These are phyloP conservation scores for Leptopilina clavipes DNA, from an alignment of 1,140 invertebrate genomes.

Conservation along the genomic window DNA sequence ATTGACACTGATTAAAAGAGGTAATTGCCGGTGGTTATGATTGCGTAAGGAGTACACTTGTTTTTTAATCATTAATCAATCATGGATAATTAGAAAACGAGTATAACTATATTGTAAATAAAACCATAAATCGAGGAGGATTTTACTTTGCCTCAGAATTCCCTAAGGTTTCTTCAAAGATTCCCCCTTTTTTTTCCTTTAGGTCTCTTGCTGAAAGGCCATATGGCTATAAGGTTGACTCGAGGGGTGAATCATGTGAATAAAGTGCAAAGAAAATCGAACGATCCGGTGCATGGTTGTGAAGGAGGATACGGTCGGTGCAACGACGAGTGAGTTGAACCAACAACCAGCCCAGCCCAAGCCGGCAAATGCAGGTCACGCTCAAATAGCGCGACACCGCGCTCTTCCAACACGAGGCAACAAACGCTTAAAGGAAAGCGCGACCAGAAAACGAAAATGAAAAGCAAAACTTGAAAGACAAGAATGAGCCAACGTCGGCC, in stretches of 20 bases:
- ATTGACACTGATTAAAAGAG: conserved; percentile 19
- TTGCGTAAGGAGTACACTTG: conserved; percentile 18
- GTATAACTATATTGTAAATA: background rate
- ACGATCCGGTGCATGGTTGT: background rate
- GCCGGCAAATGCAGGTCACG: conserved; percentile 53
- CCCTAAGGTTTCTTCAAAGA: conserved; percentile 34
- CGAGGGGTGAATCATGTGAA: conserved; percentile 20
- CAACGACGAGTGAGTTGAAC: background rate
- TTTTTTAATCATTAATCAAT: conserved; percentile 37
- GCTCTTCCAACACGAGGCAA: background rate
- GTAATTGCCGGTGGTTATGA: conserved; percentile 3
- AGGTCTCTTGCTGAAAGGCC: background rate
- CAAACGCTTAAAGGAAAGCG: background rate
- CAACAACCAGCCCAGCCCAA: conserved; percentile 6
- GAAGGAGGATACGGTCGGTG: background rate
- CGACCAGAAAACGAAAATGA: background rate
- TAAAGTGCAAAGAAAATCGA: background rate
- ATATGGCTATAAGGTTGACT: background rate
- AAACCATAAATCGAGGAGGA: background rate
- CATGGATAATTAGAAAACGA: background rate
- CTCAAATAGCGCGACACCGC: conserved; percentile 34
- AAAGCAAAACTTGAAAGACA: background rate
- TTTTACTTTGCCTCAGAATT: background rate
- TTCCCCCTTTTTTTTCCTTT: background rate
- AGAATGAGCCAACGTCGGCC: conserved; percentile 5